Percentiles rank a stretch among this genome's conserved stretches.
Conservation (phyloP, 37 sponge, comb jelly and placozoan genomes). For the Oopsacas minuta region DNA sequence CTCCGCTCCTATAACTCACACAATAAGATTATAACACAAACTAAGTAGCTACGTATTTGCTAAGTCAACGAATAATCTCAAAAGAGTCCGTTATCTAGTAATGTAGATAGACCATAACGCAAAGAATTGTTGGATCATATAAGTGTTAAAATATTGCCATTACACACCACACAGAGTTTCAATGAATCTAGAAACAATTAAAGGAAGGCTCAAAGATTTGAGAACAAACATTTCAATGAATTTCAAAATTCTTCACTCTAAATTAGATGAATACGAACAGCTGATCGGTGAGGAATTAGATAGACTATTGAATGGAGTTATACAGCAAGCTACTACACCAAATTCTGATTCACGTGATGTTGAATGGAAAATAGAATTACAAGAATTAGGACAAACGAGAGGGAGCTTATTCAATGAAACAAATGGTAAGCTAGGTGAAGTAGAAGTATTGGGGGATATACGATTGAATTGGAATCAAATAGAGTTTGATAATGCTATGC, state of each 20-base stretch:
- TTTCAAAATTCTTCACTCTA: background rate
- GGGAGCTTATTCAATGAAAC: background rate
- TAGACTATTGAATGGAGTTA: background rate
- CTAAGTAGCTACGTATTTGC: too few species aligned
- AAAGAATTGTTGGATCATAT: background rate
- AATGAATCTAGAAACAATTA: background rate
- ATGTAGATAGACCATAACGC: background rate
- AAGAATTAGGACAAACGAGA: background rate
- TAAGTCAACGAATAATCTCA: too few species aligned
- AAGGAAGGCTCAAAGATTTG: background rate
- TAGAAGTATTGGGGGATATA: background rate
- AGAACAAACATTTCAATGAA: background rate
- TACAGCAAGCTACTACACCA: background rate
- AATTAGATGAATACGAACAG: background rate
- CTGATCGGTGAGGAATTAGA: background rate
- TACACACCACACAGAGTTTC: too few species aligned
- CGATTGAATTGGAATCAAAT: background rate
- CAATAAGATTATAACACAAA: too few species aligned
- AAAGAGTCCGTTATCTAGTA: background rate
- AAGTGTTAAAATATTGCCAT: background rate
- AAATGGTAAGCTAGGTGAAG: background rate
- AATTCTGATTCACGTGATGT: background rate
- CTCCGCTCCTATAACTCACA: too few species aligned
- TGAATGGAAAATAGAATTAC: background rate
- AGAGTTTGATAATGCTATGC: background rate